Base-by-base conservation (phyloP, 2,888 invertebrate species). In the Lasioglossum calceatum region DNA sequence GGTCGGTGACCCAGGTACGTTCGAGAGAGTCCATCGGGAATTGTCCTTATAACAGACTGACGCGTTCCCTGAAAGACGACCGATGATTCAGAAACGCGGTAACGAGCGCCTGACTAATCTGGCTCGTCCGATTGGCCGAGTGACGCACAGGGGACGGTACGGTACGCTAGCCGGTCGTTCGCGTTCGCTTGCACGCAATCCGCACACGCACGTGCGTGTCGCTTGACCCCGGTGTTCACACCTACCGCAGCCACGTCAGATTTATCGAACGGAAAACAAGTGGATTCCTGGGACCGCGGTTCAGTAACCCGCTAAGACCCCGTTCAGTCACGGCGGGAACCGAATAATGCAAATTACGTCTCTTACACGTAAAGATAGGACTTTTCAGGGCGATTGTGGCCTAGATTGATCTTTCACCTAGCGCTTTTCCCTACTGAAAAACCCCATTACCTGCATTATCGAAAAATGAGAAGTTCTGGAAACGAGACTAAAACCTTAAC, bases 251-350 rank as follows among this genome's bases (percentile, higher is more conserved):
- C 50, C 73, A 78, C 81, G 61, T 83, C 81, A 39, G 79, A 88
- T 90, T 90, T 85, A 85, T 85, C 78, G 82, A 78, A 75, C 54
- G 73, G 83, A 86, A 87, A 89, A 91, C 85, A 88, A 85, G 87
- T 84, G 84, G 81, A 85, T 82, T 84, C 85, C 85, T 42, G 81
- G 83, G 82, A 89, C 84, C 86, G 79, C 81, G 89, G 89, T 88
- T 89, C 90, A 89, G 82, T 88, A 87, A 91, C 90, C 85, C 83
- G 83, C 44, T 71, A 61, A 12, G 42, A 42, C 12, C 42, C 12
- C 42, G 42, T 42, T 12, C 42, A 2, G 44, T 14, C 44, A 44
- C 14, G 14, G 12, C 44, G 12, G 12, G 12, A 12, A 14, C 4
- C 12, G 3, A 44, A 44, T 14, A 44, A 44, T 14, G 14, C 44